Base-by-base conservation (phyloP, 2,113 vertebrate species). In the Larimichthys crocea region DNA sequence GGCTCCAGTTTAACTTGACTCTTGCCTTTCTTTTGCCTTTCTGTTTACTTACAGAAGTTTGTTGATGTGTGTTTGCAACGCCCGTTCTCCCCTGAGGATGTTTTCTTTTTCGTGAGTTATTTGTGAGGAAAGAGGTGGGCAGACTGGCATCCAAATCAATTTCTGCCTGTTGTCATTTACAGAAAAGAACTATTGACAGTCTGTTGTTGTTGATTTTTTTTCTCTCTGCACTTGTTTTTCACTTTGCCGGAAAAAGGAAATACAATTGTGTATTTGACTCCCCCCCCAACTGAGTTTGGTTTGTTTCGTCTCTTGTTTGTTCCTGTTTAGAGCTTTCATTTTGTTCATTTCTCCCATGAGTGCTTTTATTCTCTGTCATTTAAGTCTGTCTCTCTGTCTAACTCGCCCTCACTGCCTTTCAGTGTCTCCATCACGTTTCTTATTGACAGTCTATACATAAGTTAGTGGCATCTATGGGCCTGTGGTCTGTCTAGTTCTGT, bases 181-280 rank as follows among this genome's bases (percentile, higher is more conserved):
- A 86, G 71, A 85, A 76, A 76, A 83, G 57, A 44, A 81, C 72
- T 83, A 76, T 72, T 76, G 77, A 82, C 85, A 64, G 57, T 20
- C 16, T 35, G 5, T 24, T 86, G 63, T 60, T 82, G 65, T 65
- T 63, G 56, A 24, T 42, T 75, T 84, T 62, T 26, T 26, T 26
- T 31, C 11, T 62, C 16, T 40, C 16, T 0, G 50, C 22, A 20
- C 68, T 80, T 73, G 55, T 85, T 65, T 70, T 40, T 64, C 49
- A 17, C 48, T 67, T 64, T 68, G 40, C 60, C 29, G 16, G 40
- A 20, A 68, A 76, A 82, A 6, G n/a, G 44, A 63, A 74, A 74
- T 57, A 26, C 61, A 70, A 55, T 69, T 19, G 17, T 46, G 31
- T 67, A 1, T 50, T 63, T 73, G 35, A 55, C 66, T 19, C 56